Evolutionary conservation across 2,113 vertebrate species (phyloP).

Genomic region (Neomonachus schauinslandi): DNA sequence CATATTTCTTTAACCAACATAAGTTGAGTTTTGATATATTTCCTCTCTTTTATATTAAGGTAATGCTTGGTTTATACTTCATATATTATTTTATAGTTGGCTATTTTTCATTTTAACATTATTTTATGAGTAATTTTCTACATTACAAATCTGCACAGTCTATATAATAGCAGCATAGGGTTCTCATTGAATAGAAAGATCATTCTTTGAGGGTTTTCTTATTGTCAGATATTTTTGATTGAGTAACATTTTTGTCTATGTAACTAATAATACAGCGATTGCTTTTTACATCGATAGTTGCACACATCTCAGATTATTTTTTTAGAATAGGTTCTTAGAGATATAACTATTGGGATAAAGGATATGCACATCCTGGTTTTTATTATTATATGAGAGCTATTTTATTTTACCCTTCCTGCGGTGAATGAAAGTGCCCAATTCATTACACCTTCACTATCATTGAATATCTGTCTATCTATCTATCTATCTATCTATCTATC

Average conservation of each 20-base stretch:
- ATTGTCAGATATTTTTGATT: not conserved
- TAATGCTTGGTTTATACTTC: not conserved
- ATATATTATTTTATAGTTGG: not conserved
- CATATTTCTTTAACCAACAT: not conserved
- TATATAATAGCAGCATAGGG: not conserved
- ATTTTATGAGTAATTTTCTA: constrained; percentile 6
- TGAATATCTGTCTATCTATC: not conserved
- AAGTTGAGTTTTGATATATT: not conserved
- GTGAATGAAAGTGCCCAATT: not conserved
- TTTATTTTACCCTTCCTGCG: not conserved
- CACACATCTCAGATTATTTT: not conserved
- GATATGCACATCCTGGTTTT: not conserved
- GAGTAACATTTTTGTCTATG: not conserved
- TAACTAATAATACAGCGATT: not conserved
- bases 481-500: not conserved
- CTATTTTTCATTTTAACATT: not conserved
- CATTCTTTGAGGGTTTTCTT: not conserved
- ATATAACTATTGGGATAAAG: not conserved
- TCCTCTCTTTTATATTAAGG: not conserved
- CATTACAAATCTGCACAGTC: not conserved
- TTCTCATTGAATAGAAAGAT: not conserved
- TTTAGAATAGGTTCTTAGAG: not conserved
- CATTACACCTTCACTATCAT: not conserved
- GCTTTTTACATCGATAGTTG: not conserved
- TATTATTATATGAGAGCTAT: not conserved